Conservation (phyloP, 2,888 invertebrate species). For the Cryptocheilus praepositus region DNA sequence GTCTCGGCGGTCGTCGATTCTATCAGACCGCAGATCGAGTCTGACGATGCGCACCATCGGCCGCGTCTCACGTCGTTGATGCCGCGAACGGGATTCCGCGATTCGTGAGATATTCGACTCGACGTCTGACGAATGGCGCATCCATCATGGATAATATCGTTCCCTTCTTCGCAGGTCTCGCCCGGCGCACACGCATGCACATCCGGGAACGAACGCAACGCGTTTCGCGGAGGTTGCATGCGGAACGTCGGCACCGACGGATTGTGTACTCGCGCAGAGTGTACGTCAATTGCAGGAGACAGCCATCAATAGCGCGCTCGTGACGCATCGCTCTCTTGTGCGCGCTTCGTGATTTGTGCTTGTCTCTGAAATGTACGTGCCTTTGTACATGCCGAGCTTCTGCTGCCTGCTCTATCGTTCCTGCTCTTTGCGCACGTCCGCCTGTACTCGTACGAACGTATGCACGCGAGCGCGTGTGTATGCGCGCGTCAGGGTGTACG, state of each 20-base stretch:
- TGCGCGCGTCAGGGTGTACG: not conserved
- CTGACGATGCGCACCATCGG: slow-evolving; percentile 15
- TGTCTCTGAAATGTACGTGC: slow-evolving; percentile 2
- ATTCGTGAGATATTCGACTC: slow-evolving; percentile 28
- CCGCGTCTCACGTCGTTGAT: not conserved
- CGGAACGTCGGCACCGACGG: not conserved
- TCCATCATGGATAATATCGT: slow-evolving; percentile 57
- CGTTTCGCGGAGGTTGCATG: slow-evolving; percentile 3
- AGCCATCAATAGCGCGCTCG: slow-evolving; percentile 53
- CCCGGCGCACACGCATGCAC: slow-evolving; percentile 10
- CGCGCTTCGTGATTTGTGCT: slow-evolving; percentile 30
- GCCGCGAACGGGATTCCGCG: not conserved
- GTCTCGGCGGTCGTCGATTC: not conserved
- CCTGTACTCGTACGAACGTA: not conserved
- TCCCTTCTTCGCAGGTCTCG: slow-evolving; percentile 26
- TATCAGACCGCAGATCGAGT: slow-evolving; percentile 11
- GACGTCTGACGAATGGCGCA: slow-evolving; percentile 47
- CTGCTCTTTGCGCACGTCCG: not conserved
- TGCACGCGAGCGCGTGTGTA: not conserved
- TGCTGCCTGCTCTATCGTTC: no score
- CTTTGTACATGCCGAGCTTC: no score
- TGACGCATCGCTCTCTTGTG: slow-evolving; percentile 45
- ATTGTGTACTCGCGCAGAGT: slow-evolving; percentile 23
- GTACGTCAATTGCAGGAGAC: slow-evolving; percentile 58
- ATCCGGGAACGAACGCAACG: no score